Evolutionary conservation across 2,113 vertebrate species (phyloP).

Genomic region (Platysteira castanea): DNA sequence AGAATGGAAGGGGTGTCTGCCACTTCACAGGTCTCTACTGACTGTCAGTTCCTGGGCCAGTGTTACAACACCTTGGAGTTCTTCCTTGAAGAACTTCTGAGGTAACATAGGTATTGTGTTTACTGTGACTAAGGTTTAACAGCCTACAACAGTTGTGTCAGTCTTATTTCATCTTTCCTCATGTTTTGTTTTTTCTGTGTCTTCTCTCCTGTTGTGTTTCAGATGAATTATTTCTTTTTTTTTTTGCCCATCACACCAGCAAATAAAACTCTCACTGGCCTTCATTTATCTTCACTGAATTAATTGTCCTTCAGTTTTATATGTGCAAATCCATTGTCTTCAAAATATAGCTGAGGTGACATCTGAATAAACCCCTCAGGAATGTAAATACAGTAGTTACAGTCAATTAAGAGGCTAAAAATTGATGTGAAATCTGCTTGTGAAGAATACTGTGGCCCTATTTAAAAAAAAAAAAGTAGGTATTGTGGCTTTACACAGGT

Average conservation of each 20-base stretch:
- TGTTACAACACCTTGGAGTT: background rate
- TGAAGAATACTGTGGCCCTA: background rate
- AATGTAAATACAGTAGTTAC: background rate
- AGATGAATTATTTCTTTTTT: background rate
- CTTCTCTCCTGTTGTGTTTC: background rate
- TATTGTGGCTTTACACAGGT: background rate
- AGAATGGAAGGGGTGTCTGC: background rate
- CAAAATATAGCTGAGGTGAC: background rate
- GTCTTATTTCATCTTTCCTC: background rate
- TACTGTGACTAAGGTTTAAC: background rate
- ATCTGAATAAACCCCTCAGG: background rate
- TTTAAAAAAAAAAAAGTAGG: background rate
- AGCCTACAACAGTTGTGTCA: background rate
- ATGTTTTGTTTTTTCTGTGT: background rate
- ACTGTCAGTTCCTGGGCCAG: accelerated
- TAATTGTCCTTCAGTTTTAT: background rate
- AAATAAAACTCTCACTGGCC: background rate
- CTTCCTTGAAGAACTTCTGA: background rate
- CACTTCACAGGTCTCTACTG: background rate
- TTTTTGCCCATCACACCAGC: accelerated
- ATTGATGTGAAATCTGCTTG: background rate
- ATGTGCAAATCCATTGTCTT: background rate
- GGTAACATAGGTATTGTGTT: background rate
- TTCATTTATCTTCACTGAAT: background rate
- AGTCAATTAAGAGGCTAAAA: background rate